Conservation (phyloP, 1,140 invertebrate species). For the Latrodectus geometricus region DNA sequence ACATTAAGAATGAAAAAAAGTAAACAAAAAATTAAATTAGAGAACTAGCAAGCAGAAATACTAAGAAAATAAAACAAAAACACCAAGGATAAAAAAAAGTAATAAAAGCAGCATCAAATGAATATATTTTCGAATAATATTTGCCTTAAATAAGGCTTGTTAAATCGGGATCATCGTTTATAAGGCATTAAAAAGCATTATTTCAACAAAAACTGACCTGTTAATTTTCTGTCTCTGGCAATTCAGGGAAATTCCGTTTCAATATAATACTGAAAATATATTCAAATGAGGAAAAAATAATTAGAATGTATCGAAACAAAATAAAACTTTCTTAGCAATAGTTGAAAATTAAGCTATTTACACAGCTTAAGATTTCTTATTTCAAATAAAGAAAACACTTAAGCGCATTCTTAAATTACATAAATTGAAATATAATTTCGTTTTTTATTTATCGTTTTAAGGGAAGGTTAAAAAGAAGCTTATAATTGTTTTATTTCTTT, state of each 20-base stretch:
- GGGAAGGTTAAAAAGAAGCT: no score
- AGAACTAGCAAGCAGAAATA: no score
- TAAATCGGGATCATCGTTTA: background rate
- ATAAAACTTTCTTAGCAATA: constrained; percentile 15
- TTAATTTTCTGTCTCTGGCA: constrained; percentile 42
- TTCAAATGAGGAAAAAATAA: constrained; percentile 61
- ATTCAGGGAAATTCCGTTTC: constrained; percentile 62
- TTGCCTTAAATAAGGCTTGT: background rate
- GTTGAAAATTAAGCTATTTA: no score
- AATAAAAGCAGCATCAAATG: constrained; percentile 27
- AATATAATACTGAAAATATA: constrained; percentile 62
- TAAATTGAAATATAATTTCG: no score
- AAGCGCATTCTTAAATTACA: no score
- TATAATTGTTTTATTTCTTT: no score
- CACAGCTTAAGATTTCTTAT: no score
- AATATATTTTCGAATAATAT: constrained; percentile 51
- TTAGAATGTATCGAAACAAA: constrained; percentile 38
- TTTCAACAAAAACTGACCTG: constrained; percentile 53
- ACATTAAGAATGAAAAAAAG: no score
- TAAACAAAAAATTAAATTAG: background rate
- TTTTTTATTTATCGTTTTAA: no score
- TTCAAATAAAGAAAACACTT: no score
- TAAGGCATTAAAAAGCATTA: constrained; percentile 17
- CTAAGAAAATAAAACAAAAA: background rate
- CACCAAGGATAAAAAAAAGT: background rate